Evolutionary conservation across 2,113 vertebrate species (phyloP).

Genomic region (Tapirus terrestris): DNA sequence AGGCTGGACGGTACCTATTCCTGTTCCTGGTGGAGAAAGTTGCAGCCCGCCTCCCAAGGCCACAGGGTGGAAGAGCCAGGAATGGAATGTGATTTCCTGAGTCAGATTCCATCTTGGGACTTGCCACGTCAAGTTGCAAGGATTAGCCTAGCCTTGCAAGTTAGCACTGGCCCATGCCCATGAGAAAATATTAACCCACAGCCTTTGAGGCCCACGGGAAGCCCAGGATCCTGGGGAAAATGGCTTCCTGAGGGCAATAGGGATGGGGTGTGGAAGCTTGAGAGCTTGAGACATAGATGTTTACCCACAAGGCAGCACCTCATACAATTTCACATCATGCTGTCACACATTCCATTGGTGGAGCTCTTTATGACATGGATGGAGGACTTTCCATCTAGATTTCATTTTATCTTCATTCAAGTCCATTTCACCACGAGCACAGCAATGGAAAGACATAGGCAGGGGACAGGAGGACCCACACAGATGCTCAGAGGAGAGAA

Average conservation of each 20-base stretch:
- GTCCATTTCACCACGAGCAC: background rate
- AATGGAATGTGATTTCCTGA: background rate
- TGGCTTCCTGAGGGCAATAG: background rate
- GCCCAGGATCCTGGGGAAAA: background rate
- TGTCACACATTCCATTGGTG: background rate
- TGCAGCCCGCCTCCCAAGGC: background rate
- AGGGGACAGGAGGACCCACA: background rate
- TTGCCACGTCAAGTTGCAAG: background rate
- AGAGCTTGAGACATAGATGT: fast-evolving
- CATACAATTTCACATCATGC: no score
- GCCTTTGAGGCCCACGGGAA: fast-evolving
- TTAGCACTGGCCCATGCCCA: background rate
- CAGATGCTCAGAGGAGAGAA: background rate
- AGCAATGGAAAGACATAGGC: background rate
- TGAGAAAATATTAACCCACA: background rate
- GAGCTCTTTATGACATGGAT: background rate
- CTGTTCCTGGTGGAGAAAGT: background rate
- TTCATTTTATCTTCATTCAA: background rate
- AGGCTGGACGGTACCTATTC: background rate
- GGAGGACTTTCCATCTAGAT: background rate
- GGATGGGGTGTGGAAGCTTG: background rate
- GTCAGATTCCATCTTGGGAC: background rate
- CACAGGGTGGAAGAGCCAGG: background rate
- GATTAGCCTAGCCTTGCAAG: background rate
- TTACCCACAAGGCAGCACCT: no score